These are phyloP conservation scores for Caenorhabditis becei DNA, from an alignment of 2,888 invertebrate genomes.

Conservation along the genomic window DNA sequence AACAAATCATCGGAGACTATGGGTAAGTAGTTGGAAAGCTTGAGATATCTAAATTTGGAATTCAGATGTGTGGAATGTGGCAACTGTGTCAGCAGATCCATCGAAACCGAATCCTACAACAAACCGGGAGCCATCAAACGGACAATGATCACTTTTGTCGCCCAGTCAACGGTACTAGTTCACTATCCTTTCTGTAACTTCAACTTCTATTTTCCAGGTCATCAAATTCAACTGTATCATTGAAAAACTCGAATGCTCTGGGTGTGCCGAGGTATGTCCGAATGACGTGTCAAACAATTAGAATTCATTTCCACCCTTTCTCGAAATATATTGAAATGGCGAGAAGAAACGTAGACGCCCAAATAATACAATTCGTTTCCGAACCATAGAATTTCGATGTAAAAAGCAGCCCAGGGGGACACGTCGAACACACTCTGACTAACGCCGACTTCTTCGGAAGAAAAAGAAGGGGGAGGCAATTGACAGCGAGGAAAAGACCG, in stretches of 20 bases:
- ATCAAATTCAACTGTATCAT: conserved; percentile 70
- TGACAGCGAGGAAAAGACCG: conserved; percentile 8
- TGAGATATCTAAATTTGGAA: neutral
- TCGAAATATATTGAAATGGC: neutral
- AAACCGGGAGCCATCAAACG: conserved; percentile 73
- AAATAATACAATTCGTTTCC: conserved; percentile 64
- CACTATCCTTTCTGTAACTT: neutral
- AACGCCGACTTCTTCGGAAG: conserved; percentile 31
- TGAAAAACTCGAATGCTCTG: conserved; percentile 69
- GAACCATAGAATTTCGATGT: conserved; percentile 57
- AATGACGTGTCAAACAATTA: conserved; percentile 48
- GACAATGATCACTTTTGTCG: conserved; percentile 73
- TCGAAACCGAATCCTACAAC: conserved; percentile 68
- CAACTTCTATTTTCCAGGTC: conserved; percentile 38
- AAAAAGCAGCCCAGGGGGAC: conserved; percentile 16
- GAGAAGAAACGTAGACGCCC: conserved; percentile 39
- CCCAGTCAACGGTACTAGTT: conserved; percentile 52
- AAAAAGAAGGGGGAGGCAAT: conserved; percentile 11
- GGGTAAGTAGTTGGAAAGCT: conserved; percentile 65
- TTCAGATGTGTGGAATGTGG: conserved; percentile 67
- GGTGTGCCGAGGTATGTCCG: conserved; percentile 75
- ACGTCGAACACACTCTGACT: conserved; percentile 34
- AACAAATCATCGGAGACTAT: conserved; percentile 67
- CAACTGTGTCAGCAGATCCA: conserved; percentile 45
- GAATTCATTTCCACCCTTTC: conserved; percentile 10